These are phyloP conservation scores for Apoderus coryli DNA, from an alignment of 2,888 invertebrate genomes.

Conservation along the genomic window DNA sequence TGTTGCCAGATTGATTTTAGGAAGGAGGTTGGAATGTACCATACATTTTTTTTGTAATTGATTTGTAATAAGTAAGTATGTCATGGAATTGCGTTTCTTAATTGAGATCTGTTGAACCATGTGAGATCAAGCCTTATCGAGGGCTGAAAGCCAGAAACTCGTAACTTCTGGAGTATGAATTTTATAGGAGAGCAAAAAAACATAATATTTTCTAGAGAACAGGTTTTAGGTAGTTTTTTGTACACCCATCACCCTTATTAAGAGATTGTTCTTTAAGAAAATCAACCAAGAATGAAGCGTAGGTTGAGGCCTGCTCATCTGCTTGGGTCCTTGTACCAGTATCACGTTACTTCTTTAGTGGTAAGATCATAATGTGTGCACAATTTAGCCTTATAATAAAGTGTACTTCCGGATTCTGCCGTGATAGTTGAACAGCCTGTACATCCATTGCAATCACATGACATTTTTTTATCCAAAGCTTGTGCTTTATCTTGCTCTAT, in stretches of 20 bases:
- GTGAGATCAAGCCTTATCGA: too few species aligned
- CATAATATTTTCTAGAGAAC: constrained; percentile 4
- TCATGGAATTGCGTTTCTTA: too few species aligned
- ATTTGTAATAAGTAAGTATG: too few species aligned
- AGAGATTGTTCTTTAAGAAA: constrained; percentile 6
- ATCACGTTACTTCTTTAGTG: constrained; percentile 15
- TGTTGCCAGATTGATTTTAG: too few species aligned
- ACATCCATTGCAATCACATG: constrained; percentile 18
- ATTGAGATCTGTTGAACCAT: too few species aligned
- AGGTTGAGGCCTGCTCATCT: constrained; percentile 8
- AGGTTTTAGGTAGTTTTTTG: too few species aligned
- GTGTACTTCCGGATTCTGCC: constrained; percentile 13
- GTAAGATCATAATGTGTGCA: constrained; percentile 18
- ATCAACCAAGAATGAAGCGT: constrained; percentile 3
- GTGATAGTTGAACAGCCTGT: constrained; percentile 19
- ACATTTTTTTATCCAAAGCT: constrained; percentile 12
- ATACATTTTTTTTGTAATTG: too few species aligned
- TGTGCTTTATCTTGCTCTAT: constrained; percentile 17
- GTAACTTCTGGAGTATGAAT: constrained; percentile 5
- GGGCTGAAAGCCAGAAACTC: constrained; percentile 7
- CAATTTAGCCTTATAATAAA: constrained; percentile 21
- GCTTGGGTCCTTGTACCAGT: constrained; percentile 14
- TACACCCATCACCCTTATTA: constrained; percentile 2
- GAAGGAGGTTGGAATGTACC: too few species aligned
- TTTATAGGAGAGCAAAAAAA: constrained; percentile 9